Evolutionary conservation across 2,113 vertebrate species (phyloP).

Genomic region (Boleophthalmus pectinirostris): DNA sequence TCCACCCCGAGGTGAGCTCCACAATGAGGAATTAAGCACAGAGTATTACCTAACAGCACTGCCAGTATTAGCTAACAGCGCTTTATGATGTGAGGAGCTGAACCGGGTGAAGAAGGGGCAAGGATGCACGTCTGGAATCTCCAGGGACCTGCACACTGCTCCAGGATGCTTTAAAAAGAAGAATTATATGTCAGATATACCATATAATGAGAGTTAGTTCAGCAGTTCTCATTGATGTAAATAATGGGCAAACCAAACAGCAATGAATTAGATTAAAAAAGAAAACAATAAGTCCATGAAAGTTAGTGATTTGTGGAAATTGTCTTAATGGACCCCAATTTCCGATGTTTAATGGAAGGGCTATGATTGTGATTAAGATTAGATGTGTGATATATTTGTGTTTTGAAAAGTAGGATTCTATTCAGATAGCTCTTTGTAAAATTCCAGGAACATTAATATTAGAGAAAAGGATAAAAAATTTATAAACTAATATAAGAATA

Average conservation of each 20-base stretch:
- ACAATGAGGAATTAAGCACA: constrained; percentile 70
- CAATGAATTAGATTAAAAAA: not conserved
- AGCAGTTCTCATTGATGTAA: constrained; percentile 1
- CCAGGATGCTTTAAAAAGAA: constrained; percentile 3
- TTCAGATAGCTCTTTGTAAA: no score
- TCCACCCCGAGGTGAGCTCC: constrained; percentile 59
- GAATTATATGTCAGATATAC: constrained; percentile 10
- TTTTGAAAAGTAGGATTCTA: no score
- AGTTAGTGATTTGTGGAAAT: no score
- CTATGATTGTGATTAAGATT: no score
- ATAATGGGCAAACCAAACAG: not conserved
- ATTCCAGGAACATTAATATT: no score
- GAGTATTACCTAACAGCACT: constrained; percentile 65
- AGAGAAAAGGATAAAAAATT: no score
- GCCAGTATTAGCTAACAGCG: constrained; percentile 57
- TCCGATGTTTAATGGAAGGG: no score
- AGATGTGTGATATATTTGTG: no score
- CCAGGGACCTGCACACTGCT: constrained; percentile 20
- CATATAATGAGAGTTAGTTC: constrained; percentile 37
- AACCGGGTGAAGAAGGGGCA: constrained; percentile 23
- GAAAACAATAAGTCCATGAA: not conserved
- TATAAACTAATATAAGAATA: no score
- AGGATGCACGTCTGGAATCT: constrained; percentile 28
- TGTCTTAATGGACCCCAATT: no score
- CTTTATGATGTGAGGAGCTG: constrained; percentile 60